Percentiles rank a stretch among this genome's conserved stretches.
phyloP scores from a whole-genome alignment of 2,797 vertebrate species.

The Thalassophryne amazonica region DNA sequence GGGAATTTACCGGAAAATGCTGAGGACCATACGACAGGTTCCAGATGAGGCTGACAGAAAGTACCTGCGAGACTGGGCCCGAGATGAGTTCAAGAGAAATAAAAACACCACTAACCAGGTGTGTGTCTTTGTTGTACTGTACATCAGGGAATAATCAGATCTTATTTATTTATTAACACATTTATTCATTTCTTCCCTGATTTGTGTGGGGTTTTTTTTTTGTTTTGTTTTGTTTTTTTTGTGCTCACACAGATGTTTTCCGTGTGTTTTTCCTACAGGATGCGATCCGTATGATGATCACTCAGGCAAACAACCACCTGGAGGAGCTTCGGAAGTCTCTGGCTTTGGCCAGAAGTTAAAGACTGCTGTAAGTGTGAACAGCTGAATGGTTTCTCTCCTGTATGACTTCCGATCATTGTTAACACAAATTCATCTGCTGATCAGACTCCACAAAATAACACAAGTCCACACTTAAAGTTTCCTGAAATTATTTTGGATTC shows the following conservation, averaged over 20 bases:
- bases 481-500: too few relatives aligned
- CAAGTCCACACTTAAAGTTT: too few relatives aligned
- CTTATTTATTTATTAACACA: too few relatives aligned
- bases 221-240: too few relatives aligned
- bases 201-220: too few relatives aligned
- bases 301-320: slow-evolving; percentile 91
- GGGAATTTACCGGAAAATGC: slow-evolving; percentile 84
- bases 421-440: too few relatives aligned
- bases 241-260: too few relatives aligned
- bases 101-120: slow-evolving; percentile 86
- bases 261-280: slow-evolving; percentile 68
- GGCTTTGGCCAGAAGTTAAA: slow-evolving; percentile 80
- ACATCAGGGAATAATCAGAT: too few relatives aligned
- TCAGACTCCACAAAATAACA: too few relatives aligned
- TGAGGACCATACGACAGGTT: slow-evolving; percentile 81
- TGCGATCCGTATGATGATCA: slow-evolving; percentile 92
- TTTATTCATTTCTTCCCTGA: too few relatives aligned
- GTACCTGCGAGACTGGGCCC: slow-evolving; percentile 87
- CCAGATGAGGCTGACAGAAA: slow-evolving; percentile 81
- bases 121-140: background rate
- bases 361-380: background rate
- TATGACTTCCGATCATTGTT: too few relatives aligned
- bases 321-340: slow-evolving; percentile 85
- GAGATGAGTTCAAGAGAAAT: slow-evolving; percentile 89
- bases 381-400: background rate